Evolutionary conservation across 2,888 invertebrate species (phyloP), one percentile per base, ranked within the genome.

Genomic region (Plemyria rubiginata): DNA sequence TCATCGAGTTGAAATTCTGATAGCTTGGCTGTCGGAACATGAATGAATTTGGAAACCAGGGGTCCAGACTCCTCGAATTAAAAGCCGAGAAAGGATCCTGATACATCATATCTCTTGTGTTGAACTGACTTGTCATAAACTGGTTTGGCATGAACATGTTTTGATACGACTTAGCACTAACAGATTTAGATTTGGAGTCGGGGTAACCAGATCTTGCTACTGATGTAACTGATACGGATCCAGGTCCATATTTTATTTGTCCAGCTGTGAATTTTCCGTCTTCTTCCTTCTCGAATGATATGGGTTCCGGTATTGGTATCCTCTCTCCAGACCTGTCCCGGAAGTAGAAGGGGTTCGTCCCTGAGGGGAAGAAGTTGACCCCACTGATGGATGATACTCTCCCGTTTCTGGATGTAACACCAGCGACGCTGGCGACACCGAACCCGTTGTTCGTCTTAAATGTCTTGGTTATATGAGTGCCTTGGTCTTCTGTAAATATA

Each of bases 391-490:
- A 80, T 2, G 87, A 82, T 0, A 85, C 72, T 59, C 85, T 71
- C 1, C 86, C 89, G 32, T 88, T 85, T 41, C 85, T 79, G 15
- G 85, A 81, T 2, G 86, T 74, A 12, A 84, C 70, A 0, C 81
- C 82, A 1, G 86, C 77, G 12, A 87, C 68, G 57, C 86, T 87
- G 7, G 86, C 79, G 0, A 88, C 79, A 2, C 86, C 87, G 8
- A 69, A 66, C 9, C 77, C 77, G 54, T 79, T 68, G 12, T 65
- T 73, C 7, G 68, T 65, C 32, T 67, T 71, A 43, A 70, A 68
- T n/a, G 69, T 69, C 51, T 70, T 57, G 3, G 66, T 54, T 13
- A 66, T 61, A 2, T 61, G 64, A 22, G 65, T 59, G 5, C 49
- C 56, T 8, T 52, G 38, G 5, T 61, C 56, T 5, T 45, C 71